These are phyloP conservation scores for Tachina lurida DNA, from an alignment of 2,888 invertebrate genomes.

Conservation along the genomic window DNA sequence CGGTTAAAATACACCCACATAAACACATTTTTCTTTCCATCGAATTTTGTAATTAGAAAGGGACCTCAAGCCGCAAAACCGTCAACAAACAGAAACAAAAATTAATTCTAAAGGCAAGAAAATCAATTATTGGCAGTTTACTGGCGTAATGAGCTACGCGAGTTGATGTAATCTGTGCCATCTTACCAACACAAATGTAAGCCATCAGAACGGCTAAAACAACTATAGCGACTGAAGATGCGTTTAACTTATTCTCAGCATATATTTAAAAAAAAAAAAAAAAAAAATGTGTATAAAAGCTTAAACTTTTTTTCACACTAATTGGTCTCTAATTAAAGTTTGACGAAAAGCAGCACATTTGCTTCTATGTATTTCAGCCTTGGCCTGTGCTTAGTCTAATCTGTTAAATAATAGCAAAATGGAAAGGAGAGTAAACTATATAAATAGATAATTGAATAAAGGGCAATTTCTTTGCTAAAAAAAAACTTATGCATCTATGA, in stretches of 20 bases:
- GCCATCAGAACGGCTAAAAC: neutral
- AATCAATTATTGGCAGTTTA: conserved; percentile 41
- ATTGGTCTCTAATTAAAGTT: conserved; percentile 66
- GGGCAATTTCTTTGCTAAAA: too few relatives aligned
- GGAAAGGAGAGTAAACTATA: neutral
- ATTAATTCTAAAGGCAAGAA: conserved; percentile 28
- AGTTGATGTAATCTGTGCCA: neutral
- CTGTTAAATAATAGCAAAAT: conserved; percentile 15
- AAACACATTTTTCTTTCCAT: neutral
- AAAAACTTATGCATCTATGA: too few relatives aligned
- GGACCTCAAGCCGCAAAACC: conserved; percentile 10
- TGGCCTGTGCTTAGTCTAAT: neutral
- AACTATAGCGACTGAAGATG: conserved; percentile 9
- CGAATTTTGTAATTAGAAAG: conserved; percentile 35
- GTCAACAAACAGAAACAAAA: neutral
- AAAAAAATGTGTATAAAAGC: neutral
- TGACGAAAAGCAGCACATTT: conserved; percentile 55
- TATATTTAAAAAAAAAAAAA: conserved; percentile 23
- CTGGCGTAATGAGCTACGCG: neutral
- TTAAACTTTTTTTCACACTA: conserved; percentile 53
- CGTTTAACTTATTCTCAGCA: conserved; percentile 37
- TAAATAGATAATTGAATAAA: too few relatives aligned
- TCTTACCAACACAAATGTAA: neutral
- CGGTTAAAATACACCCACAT: neutral
- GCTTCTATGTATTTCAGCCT: conserved; percentile 1